Evolutionary conservation across 2,888 invertebrate genomes (phyloP).

Genomic region (Apamea crenata): DNA sequence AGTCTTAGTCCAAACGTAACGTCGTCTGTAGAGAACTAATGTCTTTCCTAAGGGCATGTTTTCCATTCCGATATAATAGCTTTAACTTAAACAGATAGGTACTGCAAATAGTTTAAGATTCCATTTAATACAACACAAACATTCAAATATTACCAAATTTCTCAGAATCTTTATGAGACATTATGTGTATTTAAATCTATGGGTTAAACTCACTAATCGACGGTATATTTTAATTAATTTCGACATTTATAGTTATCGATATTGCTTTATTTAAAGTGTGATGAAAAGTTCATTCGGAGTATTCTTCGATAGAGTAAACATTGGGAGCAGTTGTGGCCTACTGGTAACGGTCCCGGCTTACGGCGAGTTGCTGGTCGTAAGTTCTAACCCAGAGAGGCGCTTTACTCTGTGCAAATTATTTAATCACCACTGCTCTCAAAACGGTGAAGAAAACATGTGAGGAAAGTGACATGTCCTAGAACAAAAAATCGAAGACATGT

Average conservation of each 20-base stretch:
- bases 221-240: slow-evolving; percentile 5
- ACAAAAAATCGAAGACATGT: not conserved
- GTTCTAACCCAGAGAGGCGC: not conserved
- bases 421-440: not conserved
- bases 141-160: slow-evolving; percentile 16
- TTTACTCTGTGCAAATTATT: not conserved
- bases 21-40: not conserved
- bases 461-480: too few relatives aligned
- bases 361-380: not conserved
- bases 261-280: not conserved
- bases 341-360: not conserved
- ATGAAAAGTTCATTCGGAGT: not conserved
- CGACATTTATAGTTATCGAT: slow-evolving; percentile 2
- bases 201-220: not conserved
- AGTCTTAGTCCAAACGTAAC: not conserved
- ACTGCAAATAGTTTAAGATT: slow-evolving; percentile 22
- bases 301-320: not conserved
- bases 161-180: slow-evolving; percentile 4
- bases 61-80: slow-evolving; percentile 21
- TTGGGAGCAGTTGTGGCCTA: not conserved
- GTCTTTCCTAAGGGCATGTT: not conserved
- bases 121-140: slow-evolving; percentile 10
- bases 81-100: not conserved
- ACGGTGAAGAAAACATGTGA: too few relatives aligned
- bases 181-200: not conserved